Evolutionary conservation across 2,888 invertebrate species (phyloP), one percentile per base, ranked within the genome.

Genomic region (Latheticus oryzae): DNA sequence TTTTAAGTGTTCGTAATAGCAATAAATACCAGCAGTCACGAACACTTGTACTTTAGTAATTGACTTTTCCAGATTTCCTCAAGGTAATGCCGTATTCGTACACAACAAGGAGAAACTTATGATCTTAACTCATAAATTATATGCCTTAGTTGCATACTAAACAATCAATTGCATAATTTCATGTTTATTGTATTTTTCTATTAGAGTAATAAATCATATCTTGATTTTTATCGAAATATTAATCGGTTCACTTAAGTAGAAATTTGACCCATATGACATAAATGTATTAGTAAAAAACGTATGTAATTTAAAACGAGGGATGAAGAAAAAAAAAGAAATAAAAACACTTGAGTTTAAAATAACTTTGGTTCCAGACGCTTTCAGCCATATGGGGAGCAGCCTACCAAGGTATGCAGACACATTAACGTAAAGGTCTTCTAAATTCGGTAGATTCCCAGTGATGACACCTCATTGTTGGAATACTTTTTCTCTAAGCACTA

Each of bases 1-100:
- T 55, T 40, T 48, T 5, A 23, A 24, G 42, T 28, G 43, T 32
- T n/a, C 35, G 23, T 56, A 56, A 56, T 56, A 28, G 50, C 40
- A 56, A 56, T 50, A 56, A 56, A 50, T 50, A 50, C 43, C 47
- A 28, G 35, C 21, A 50, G 56, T 56, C 56, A 56, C 56, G 56
- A 48, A 55, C 47, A 42, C 33, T 28, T 47, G 38, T 45, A 45
- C 30, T 21, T 37, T 45, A 23, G 45, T 16, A 32, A 52, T 52
- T 40, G 54, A 43, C 55, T 26, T 54, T 54, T 33, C 26, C 54
- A 45, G 47, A 48, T 40, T 40, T 53, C 23, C 11, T 5, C 26
- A 45, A 37, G 32, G 42, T 16, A 7, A 21, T 28, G 30, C 38
- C 21, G 15, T 13, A 9, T 2, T 43, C 45, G n/a, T n/a, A n/a